Evolutionary conservation across 2,888 invertebrate species (phyloP).

Genomic region (Athrips mouffetella): DNA sequence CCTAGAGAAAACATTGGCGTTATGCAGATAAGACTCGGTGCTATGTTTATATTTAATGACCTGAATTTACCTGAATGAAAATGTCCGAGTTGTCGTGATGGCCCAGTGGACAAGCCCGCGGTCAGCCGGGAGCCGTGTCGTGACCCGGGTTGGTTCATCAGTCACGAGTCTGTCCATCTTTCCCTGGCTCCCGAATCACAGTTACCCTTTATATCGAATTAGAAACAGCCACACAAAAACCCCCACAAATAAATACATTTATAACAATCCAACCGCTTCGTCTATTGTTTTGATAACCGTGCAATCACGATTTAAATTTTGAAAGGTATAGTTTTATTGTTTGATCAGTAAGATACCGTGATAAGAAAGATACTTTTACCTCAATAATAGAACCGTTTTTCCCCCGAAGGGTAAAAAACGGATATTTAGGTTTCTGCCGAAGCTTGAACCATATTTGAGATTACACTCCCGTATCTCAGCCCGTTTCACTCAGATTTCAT

Average conservation of each 20-base stretch:
- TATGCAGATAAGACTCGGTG: constrained; percentile 10
- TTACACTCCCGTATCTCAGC: too few relatives aligned
- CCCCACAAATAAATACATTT: constrained; percentile 36
- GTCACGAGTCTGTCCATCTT: constrained; percentile 46
- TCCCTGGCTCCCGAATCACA: constrained; percentile 50
- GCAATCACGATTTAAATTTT: constrained; percentile 50
- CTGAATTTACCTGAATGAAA: too few relatives aligned
- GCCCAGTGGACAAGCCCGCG: constrained; percentile 40
- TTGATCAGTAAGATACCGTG: background rate
- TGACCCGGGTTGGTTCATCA: constrained; percentile 56
- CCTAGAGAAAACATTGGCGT: too few relatives aligned
- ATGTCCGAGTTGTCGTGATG: too few relatives aligned
- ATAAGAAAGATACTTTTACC: too few relatives aligned
- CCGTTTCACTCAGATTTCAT: too few relatives aligned
- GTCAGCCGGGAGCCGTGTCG: constrained; percentile 47
- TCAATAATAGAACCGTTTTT: too few relatives aligned
- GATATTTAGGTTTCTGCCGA: too few relatives aligned
- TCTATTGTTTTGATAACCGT: constrained; percentile 51
- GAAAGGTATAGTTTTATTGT: constrained; percentile 7
- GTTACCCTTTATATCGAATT: constrained; percentile 31
- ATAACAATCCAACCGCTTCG: constrained; percentile 28
- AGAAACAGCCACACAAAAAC: constrained; percentile 29
- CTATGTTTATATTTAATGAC: background rate
- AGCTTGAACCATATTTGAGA: too few relatives aligned
- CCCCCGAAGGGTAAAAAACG: too few relatives aligned